These are phyloP conservation scores for Neodiprion fabricii DNA, from an alignment of 1,140 invertebrate genomes.

Conservation along the genomic window DNA sequence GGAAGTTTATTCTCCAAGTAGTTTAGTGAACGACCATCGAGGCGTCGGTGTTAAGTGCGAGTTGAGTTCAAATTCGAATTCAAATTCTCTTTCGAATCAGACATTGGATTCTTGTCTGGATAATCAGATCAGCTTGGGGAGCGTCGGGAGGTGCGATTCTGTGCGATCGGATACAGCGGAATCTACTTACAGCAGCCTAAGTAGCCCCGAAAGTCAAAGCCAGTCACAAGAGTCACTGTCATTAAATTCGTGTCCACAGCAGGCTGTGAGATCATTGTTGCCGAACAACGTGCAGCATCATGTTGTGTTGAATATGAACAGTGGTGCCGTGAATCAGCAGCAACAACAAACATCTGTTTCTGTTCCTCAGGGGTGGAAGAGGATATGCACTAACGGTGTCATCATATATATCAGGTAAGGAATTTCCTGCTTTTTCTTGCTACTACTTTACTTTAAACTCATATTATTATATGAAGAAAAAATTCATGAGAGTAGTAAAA, in stretches of 20 bases:
- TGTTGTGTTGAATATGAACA: slow-evolving; percentile 44
- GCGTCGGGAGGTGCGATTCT: slow-evolving; percentile 48
- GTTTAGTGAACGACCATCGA: background rate
- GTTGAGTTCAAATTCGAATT: slow-evolving; percentile 9
- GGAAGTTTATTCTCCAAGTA: background rate
- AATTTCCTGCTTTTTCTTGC: background rate
- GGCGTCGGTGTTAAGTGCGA: slow-evolving; percentile 1
- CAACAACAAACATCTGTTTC: slow-evolving; percentile 42
- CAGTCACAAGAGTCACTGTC: slow-evolving; percentile 35
- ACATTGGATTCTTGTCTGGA: background rate
- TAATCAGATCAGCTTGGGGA: slow-evolving; percentile 11
- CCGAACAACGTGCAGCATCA: slow-evolving; percentile 32
- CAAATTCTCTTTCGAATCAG: slow-evolving; percentile 13
- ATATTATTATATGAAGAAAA: no score
- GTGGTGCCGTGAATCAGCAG: slow-evolving; percentile 37
- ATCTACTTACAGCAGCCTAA: slow-evolving; percentile 57
- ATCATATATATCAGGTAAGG: slow-evolving; percentile 67
- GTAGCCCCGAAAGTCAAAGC: slow-evolving; percentile 56
- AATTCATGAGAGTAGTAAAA: no score
- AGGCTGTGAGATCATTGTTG: slow-evolving; percentile 43
- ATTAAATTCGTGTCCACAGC: slow-evolving; percentile 50
- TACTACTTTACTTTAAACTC: no score
- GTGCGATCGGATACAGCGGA: slow-evolving; percentile 57
- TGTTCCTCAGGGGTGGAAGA: slow-evolving; percentile 66
- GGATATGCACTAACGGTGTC: slow-evolving; percentile 62